Conservation (phyloP, 2,113 vertebrate genomes). For the Nothocercus julius region DNA sequence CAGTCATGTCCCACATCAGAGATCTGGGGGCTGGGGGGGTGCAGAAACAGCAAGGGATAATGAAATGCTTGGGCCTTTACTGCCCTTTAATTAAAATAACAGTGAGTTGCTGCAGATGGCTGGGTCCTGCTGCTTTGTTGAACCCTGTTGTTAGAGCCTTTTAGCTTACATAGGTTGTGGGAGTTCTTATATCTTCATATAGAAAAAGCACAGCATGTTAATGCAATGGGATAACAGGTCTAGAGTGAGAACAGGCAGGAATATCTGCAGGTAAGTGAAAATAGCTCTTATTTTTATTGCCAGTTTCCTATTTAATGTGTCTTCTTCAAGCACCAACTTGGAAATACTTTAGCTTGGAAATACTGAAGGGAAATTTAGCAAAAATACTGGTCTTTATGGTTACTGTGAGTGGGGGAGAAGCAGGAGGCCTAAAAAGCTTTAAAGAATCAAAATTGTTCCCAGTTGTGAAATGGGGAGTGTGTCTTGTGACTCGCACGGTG, state of each 20-base stretch:
- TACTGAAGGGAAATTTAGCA: neutral
- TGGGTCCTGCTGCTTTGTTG: neutral
- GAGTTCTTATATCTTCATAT: neutral
- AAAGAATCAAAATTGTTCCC: neutral
- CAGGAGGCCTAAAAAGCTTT: neutral
- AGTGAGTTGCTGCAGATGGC: neutral
- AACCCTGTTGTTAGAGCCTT: neutral
- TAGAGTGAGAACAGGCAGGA: neutral
- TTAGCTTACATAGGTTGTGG: neutral
- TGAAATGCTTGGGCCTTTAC: neutral
- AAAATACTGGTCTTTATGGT: neutral
- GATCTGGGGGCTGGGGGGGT: neutral
- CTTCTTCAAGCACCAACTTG: neutral
- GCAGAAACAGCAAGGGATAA: neutral
- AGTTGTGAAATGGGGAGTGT: neutral
- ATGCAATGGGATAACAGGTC: neutral
- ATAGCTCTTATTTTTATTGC: neutral
- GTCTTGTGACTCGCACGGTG: neutral
- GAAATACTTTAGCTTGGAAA: no score
- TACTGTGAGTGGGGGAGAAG: neutral
- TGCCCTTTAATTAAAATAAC: neutral
- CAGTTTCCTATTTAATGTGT: neutral
- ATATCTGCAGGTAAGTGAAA: neutral
- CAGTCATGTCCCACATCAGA: accelerated
- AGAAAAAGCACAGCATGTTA: neutral